phyloP scores from a whole-genome alignment of 2,797 vertebrate genomes.

The Hapalemur alaotrensis region DNA sequence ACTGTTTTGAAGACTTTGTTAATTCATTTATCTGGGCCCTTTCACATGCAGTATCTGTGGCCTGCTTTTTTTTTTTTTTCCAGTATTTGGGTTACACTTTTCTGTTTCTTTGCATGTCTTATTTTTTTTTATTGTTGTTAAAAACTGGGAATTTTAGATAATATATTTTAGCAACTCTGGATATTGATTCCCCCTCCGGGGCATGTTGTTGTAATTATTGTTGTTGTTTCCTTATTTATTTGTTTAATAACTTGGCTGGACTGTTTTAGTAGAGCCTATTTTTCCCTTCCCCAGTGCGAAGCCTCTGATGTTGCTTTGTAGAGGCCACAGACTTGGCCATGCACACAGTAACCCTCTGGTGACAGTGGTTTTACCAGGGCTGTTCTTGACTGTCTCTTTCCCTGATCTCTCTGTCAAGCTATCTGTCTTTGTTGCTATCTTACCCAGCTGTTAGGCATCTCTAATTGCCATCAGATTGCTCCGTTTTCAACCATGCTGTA shows the following conservation, averaged over 20 bases:
- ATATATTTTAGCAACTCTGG: not conserved
- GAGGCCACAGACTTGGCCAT: not conserved
- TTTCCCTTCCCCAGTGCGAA: not conserved
- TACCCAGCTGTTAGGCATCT: not conserved
- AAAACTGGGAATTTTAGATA: not conserved
- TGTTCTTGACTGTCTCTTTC: not conserved
- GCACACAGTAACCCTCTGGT: not conserved
- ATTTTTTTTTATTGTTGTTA: not conserved
- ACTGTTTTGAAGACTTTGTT: not conserved
- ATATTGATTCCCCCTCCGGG: not conserved
- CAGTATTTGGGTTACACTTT: not conserved
- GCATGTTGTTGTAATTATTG: not conserved
- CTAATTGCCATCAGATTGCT: not conserved
- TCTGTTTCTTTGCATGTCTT: not conserved
- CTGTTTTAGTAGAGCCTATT: not conserved
- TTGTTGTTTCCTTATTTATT: not conserved
- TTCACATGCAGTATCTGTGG: not conserved
- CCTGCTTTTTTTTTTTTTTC: not conserved
- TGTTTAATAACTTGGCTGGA: not conserved
- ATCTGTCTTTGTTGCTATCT: not conserved
- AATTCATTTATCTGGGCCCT: not conserved
- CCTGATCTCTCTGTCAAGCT: not conserved
- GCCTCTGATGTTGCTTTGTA: not conserved
- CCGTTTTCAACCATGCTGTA: not conserved
- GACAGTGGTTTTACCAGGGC: not conserved